These are phyloP conservation scores for Urocyon cinereoargenteus DNA, from an alignment of 2,797 vertebrate genomes.

Conservation along the genomic window DNA sequence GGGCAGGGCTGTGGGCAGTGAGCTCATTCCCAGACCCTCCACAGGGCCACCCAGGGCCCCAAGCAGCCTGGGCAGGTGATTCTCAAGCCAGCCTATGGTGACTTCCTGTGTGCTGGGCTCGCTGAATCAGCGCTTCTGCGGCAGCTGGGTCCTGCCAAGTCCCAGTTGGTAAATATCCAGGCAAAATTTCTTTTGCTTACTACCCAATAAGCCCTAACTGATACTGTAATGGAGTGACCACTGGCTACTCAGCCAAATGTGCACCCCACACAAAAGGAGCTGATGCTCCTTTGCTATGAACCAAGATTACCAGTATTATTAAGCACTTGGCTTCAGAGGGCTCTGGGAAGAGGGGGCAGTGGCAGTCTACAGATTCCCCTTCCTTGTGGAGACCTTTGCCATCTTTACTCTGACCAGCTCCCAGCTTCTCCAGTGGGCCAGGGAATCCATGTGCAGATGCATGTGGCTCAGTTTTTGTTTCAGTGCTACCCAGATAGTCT, in stretches of 20 bases:
- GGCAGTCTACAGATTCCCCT: conserved; percentile 19
- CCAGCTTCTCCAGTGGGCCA: background rate
- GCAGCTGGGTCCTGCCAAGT: too few relatives aligned
- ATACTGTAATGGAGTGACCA: background rate
- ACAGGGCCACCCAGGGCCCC: accelerated
- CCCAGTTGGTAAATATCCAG: too few relatives aligned
- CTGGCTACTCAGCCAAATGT: background rate
- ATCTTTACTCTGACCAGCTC: background rate
- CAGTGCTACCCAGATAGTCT: background rate
- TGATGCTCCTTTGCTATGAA: conserved; percentile 1
- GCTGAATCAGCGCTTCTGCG: background rate
- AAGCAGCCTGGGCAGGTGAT: background rate
- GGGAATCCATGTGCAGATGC: accelerated
- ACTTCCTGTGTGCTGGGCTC: background rate
- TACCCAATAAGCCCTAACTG: background rate
- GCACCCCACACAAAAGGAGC: background rate
- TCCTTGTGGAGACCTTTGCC: background rate
- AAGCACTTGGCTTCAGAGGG: conserved; percentile 57
- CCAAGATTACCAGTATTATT: conserved; percentile 65
- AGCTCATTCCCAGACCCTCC: background rate
- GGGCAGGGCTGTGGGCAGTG: accelerated
- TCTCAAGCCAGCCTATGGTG: background rate
- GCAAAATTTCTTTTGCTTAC: background rate
- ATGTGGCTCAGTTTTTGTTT: background rate
- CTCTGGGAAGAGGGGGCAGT: background rate